A percentile compares a stretch with the other conserved stretches of the same genome.
phyloP scores from a whole-genome alignment of 2,888 invertebrate genomes.

The Eristalinus sepulchralis region DNA sequence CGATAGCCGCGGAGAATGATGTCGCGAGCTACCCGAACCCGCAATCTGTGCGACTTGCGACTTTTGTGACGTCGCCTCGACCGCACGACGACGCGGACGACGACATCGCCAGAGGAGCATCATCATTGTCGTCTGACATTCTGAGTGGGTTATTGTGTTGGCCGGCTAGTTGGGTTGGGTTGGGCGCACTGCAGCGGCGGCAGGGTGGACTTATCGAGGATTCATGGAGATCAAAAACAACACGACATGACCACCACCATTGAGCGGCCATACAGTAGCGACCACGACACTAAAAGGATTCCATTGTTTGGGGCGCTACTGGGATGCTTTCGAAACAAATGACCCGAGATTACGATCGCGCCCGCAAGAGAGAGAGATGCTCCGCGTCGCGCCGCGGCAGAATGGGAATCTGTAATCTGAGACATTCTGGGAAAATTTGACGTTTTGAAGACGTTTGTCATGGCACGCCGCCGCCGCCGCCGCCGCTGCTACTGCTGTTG shows the following conservation, averaged over 20 bases:
- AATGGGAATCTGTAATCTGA: conserved; percentile 71
- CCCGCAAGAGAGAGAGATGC: conserved; percentile 6
- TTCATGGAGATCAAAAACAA: conserved; percentile 63
- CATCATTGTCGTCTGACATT: conserved; percentile 69
- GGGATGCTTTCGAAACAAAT: conserved; percentile 60
- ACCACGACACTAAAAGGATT: conserved; percentile 73
- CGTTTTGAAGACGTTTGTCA: conserved; percentile 71
- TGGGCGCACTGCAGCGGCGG: conserved; percentile 32
- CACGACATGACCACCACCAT: conserved; percentile 68
- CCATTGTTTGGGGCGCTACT: conserved; percentile 72
- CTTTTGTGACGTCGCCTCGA: conserved; percentile 63
- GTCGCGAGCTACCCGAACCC: conserved; percentile 55
- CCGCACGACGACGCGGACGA: conserved; percentile 55
- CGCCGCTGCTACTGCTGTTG: neutral
- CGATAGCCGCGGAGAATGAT: conserved; percentile 68
- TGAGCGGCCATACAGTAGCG: conserved; percentile 59
- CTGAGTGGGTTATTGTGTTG: conserved; percentile 70
- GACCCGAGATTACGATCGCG: conserved; percentile 69
- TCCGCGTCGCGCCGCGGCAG: neutral
- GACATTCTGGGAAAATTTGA: conserved; percentile 72
- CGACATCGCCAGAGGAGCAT: conserved; percentile 51
- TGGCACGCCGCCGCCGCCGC: conserved; percentile 15
- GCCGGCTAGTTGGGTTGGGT: conserved; percentile 46
- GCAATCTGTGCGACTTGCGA: conserved; percentile 46
- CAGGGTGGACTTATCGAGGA: conserved; percentile 49